Percentiles rank a stretch among this genome's conserved stretches.
These are phyloP conservation scores for Nematostella vectensis DNA, from an alignment of 92 coral and sea anemone genomes.

Conservation along the genomic window DNA sequence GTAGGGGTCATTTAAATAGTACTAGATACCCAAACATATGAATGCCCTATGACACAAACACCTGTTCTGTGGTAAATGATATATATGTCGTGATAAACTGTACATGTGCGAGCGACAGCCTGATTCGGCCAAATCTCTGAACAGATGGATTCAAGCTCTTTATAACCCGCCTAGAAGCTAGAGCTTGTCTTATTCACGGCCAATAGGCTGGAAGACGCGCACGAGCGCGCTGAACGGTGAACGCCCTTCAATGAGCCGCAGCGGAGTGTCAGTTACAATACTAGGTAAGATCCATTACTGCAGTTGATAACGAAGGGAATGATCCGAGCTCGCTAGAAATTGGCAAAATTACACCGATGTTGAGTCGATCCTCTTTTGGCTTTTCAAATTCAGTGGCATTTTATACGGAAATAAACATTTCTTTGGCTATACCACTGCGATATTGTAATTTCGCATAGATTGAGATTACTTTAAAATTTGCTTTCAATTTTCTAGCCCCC, in stretches of 20 bases:
- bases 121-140: not conserved
- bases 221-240: not conserved
- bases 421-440: too few species aligned
- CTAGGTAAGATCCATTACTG: constrained; percentile 21
- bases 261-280: constrained; percentile 14
- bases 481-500: too few species aligned
- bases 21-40: not conserved
- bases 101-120: constrained; percentile 5
- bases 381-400: too few species aligned
- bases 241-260: not conserved
- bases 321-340: constrained; percentile 4
- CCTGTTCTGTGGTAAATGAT: constrained; percentile 36
- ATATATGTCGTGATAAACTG: constrained; percentile 49
- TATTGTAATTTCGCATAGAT: too few species aligned
- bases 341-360: not conserved
- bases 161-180: not conserved
- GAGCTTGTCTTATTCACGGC: too few species aligned
- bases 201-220: too few species aligned
- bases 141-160: not conserved
- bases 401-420: too few species aligned
- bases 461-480: too few species aligned
- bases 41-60: constrained; percentile 21
- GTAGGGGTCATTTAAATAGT: constrained; percentile 8
- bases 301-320: constrained; percentile 9
- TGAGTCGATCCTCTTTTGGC: too few species aligned